phyloP scores from a whole-genome alignment of 2,888 invertebrate genomes.

The Machimus atricapillus region DNA sequence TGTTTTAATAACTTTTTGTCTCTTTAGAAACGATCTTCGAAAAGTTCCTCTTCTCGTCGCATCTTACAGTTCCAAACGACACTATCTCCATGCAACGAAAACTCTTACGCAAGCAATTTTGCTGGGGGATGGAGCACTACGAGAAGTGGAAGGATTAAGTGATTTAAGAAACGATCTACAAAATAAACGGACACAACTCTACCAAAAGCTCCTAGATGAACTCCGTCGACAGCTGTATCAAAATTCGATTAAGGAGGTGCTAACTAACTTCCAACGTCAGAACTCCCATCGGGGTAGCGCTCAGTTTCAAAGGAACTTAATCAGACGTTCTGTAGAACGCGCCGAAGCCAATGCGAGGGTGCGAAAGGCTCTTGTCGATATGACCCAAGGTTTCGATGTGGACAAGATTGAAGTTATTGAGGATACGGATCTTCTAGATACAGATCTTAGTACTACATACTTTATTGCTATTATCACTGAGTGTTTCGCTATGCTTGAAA shows the following conservation, averaged over 20 bases:
- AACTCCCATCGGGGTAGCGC: constrained; percentile 68
- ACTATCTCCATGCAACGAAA: constrained; percentile 86
- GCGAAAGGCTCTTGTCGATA: constrained; percentile 66
- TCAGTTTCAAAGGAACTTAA: constrained; percentile 68
- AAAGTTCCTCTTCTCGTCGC: constrained; percentile 76
- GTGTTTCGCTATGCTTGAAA: constrained; percentile 82
- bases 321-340: constrained; percentile 67
- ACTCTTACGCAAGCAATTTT: constrained; percentile 75
- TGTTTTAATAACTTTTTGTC: constrained; percentile 28
- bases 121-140: constrained; percentile 74
- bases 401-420: constrained; percentile 65
- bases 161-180: constrained; percentile 81
- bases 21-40: constrained; percentile 73
- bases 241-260: constrained; percentile 66
- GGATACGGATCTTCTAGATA: constrained; percentile 67
- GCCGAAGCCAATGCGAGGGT: constrained; percentile 64
- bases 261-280: constrained; percentile 66
- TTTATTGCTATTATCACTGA: constrained; percentile 84
- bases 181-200: constrained; percentile 67
- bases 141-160: constrained; percentile 83
- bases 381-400: constrained; percentile 60
- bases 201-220: constrained; percentile 74
- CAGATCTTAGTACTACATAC: constrained; percentile 70
- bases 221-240: constrained; percentile 76
- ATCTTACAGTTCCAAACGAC: constrained; percentile 72